Conservation (phyloP, 2,797 vertebrate genomes). For the Hozukius guyotensis region DNA sequence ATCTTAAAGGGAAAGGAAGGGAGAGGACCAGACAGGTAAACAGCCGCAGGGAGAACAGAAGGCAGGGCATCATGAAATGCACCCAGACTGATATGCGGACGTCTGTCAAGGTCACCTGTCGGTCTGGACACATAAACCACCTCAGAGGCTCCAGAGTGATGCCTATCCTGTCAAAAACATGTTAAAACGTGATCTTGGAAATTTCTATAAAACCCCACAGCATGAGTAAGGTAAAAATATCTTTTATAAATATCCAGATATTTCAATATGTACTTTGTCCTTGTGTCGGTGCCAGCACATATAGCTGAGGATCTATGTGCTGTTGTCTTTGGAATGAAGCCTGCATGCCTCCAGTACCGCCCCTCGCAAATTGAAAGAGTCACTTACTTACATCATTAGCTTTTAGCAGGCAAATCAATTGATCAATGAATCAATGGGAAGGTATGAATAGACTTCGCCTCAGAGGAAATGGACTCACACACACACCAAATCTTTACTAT, state of each 20-base stretch:
- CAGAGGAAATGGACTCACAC: slow-evolving; percentile 75
- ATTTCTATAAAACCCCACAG: neutral
- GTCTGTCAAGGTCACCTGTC: slow-evolving; percentile 46
- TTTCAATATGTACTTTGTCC: slow-evolving; percentile 27
- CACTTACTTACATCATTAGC: slow-evolving; percentile 86
- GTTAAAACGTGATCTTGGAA: neutral
- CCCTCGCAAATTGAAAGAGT: slow-evolving; percentile 76
- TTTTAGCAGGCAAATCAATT: slow-evolving; percentile 84
- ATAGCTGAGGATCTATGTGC: slow-evolving; percentile 54
- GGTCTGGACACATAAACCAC: slow-evolving; percentile 25
- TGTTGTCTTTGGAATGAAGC: slow-evolving; percentile 67
- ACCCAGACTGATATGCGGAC: slow-evolving; percentile 23
- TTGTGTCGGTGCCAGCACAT: slow-evolving; percentile 30
- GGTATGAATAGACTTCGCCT: slow-evolving; percentile 78
- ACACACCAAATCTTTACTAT: slow-evolving; percentile 77
- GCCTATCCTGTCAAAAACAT: neutral
- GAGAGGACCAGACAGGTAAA: slow-evolving; percentile 16
- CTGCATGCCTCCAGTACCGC: slow-evolving; percentile 61
- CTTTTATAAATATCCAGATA: slow-evolving; percentile 25
- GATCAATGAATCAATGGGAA: slow-evolving; percentile 85
- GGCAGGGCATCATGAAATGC: slow-evolving; percentile 27
- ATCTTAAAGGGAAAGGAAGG: neutral
- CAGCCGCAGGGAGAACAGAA: slow-evolving; percentile 23
- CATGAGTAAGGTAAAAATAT: neutral
- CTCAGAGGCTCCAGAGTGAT: slow-evolving; percentile 5